phyloP scores from a whole-genome alignment of 2,888 invertebrate species.

The Melanostoma scalare region DNA sequence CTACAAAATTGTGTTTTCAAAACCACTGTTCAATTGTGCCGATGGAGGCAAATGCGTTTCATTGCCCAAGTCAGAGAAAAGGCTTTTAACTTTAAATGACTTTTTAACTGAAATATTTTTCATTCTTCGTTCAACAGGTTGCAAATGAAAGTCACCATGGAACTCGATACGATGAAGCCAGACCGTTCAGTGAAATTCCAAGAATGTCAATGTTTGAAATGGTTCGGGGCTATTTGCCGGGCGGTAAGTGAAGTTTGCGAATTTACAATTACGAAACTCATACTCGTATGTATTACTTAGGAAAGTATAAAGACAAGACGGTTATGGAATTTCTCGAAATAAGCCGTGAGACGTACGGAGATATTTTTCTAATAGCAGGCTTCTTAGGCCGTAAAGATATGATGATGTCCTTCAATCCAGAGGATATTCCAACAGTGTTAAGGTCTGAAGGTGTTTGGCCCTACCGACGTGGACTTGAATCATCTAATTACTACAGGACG shows the following conservation, averaged over 20 bases:
- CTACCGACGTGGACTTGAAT: constrained; percentile 79
- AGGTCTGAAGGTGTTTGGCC: constrained; percentile 83
- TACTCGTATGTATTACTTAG: neutral
- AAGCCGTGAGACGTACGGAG: constrained; percentile 78
- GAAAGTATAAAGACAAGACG: constrained; percentile 66
- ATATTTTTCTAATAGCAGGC: constrained; percentile 80
- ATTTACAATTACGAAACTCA: no score
- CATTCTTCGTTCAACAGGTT: neutral
- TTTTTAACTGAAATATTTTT: neutral
- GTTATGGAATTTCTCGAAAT: constrained; percentile 63
- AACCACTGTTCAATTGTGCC: neutral
- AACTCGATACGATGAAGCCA: constrained; percentile 77
- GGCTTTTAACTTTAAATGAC: neutral
- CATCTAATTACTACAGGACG: constrained; percentile 81
- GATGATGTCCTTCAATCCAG: constrained; percentile 82
- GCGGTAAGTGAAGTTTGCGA: constrained; percentile 60
- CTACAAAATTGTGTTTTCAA: neutral
- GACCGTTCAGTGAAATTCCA: constrained; percentile 76
- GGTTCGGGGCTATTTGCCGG: constrained; percentile 74
- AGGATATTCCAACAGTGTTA: constrained; percentile 82
- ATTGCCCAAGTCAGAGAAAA: neutral
- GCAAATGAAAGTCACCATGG: constrained; percentile 4
- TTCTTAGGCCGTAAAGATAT: constrained; percentile 77
- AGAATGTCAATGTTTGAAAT: constrained; percentile 76
- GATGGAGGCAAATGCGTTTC: neutral